Evolutionary conservation across 1,140 invertebrate genomes (phyloP).

Genomic region (Zaprionus capensis): DNA sequence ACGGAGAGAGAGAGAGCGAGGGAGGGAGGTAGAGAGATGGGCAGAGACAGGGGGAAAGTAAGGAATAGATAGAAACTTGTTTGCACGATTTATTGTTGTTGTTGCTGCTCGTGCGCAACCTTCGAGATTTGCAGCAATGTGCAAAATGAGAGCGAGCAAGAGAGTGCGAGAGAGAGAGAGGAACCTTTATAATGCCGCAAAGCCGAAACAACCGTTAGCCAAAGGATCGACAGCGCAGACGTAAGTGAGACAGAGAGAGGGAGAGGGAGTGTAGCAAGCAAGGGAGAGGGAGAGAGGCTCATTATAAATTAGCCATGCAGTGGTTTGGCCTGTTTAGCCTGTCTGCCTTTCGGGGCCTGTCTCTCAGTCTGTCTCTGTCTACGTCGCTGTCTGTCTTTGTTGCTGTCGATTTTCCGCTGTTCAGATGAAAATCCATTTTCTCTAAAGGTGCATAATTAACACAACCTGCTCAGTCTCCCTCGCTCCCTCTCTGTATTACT

Average conservation of each 20-base stretch:
- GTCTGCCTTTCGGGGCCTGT: conserved; percentile 1
- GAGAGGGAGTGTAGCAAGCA: neutral
- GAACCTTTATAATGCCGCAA: conserved; percentile 38
- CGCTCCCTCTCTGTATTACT: neutral
- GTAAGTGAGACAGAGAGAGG: neutral
- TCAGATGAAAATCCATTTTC: conserved; percentile 42
- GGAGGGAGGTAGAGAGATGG: neutral
- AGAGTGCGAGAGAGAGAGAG: neutral
- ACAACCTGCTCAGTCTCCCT: conserved; percentile 8
- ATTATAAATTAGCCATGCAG: conserved; percentile 53
- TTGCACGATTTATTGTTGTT: conserved; percentile 43
- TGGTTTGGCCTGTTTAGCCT: conserved; percentile 48
- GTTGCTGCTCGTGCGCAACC: conserved; percentile 49
- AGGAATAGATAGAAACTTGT: conserved; percentile 55
- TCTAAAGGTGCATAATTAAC: conserved; percentile 51
- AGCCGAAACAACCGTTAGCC: conserved; percentile 65
- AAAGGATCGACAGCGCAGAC: conserved; percentile 44
- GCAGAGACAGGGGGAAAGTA: conserved; percentile 13
- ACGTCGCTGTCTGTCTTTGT: neutral
- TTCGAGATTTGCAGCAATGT: conserved; percentile 44
- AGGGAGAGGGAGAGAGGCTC: neutral
- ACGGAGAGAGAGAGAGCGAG: conserved; percentile 5
- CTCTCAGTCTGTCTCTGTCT: neutral
- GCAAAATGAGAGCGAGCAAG: neutral
- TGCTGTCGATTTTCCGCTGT: conserved; percentile 43